Evolutionary conservation across 2,797 vertebrate genomes (phyloP), one percentile per base, ranked within the genome.

Genomic region (Synaphobranchus kaupii): DNA sequence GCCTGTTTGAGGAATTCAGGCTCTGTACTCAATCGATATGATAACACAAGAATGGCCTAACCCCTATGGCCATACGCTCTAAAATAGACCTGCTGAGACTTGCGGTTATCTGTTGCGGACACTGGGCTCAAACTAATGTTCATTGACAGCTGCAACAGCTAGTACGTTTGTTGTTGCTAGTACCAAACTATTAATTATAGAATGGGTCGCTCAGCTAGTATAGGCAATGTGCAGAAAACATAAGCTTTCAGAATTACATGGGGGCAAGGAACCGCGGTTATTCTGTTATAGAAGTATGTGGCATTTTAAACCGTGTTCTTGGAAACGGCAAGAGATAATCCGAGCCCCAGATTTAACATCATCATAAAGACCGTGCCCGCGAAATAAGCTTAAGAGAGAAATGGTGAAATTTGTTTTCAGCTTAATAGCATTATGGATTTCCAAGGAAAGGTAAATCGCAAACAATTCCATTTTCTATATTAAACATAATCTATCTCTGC

Each of bases 401-500:
- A 85, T 47, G 44, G 56, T 2, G 58, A 68, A 25, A 85, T 85
- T 22, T 85, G 44, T 66, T 85, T 28, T 25, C 44, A 1, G 58
- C 56, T n/a, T 60, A 44, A 83, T 34, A 58, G n/a, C n/a, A 54
- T 54, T 58, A 56, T 58, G 28, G 50, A 83, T 83, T 34, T 83
- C 52, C 52, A 58, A 58, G 52, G 47, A 83, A 83, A 83, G 15
- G 50, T 34, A 83, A 54, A 83, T 83, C 82, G 15, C n/a, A 28
- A 15, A 58, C 82, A 34, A 56, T 83, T 58, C n/a, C 28, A 83
- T 54, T 83, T 83, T n/a, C n/a, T n/a, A 52, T 54, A 83, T 83
- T 58, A 83, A 83, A 58, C n/a, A 56, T 56, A 83, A 83, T 83
- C 78, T n/a, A 50, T 81, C 78, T 81, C 78, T 83, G 82, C 82